Conservation (phyloP, 2,113 vertebrate genomes). For the Bufo bufo region DNA sequence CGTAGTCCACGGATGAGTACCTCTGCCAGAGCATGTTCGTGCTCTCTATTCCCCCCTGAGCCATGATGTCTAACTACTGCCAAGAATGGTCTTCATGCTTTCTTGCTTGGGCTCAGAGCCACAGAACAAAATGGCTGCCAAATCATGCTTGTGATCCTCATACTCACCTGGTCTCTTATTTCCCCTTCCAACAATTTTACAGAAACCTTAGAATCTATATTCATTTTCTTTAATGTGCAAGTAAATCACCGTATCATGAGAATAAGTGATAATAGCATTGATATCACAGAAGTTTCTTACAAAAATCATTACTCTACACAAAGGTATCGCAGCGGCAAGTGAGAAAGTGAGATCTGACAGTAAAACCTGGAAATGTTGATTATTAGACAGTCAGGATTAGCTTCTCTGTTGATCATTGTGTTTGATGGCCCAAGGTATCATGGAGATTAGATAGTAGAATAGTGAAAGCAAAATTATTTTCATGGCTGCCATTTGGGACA, state of each 20-base stretch:
- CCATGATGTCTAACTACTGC: constrained; percentile 53
- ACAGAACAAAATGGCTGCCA: constrained; percentile 43
- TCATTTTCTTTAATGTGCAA: not conserved
- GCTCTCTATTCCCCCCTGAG: constrained; percentile 56
- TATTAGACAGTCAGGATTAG: too few species aligned
- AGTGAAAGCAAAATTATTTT: not conserved
- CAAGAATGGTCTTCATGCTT: constrained; percentile 44
- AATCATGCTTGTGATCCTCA: constrained; percentile 35
- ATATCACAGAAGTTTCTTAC: not conserved
- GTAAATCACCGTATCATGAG: constrained; percentile 4
- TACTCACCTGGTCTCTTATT: constrained; percentile 50
- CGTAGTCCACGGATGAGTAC: constrained; percentile 46
- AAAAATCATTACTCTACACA: not conserved
- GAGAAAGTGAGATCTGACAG: not conserved
- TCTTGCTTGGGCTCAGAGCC: constrained; percentile 42
- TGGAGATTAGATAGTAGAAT: not conserved
- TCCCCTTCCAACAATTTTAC: constrained; percentile 34
- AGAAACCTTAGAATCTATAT: constrained; percentile 27
- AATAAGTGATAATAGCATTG: constrained; percentile 12
- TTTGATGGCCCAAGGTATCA: not conserved
- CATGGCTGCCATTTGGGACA: too few species aligned
- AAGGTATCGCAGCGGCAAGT: not conserved
- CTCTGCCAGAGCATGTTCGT: constrained; percentile 58
- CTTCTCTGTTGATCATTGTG: not conserved
- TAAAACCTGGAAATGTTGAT: not conserved